phyloP scores from a whole-genome alignment of 2,888 invertebrate species.

The Philhelius pedissequus region DNA sequence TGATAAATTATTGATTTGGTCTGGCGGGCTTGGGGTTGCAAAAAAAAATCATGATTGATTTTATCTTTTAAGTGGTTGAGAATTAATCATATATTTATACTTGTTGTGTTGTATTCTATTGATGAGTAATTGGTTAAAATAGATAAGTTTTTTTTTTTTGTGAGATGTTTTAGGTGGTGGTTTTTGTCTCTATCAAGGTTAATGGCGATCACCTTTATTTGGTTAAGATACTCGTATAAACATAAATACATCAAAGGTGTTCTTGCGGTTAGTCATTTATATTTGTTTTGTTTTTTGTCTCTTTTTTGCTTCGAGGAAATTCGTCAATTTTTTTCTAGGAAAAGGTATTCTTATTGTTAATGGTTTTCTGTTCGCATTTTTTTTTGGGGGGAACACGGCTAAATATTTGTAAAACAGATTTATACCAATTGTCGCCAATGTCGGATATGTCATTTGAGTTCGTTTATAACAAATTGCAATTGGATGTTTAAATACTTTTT shows the following conservation, averaged over 20 bases:
- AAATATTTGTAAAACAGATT: too few species aligned
- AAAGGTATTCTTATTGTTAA: not conserved
- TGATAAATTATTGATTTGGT: constrained; percentile 21
- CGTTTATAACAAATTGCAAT: not conserved
- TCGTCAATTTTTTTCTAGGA: not conserved
- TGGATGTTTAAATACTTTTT: not conserved
- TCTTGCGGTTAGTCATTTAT: not conserved
- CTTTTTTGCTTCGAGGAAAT: not conserved
- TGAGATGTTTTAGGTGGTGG: not conserved
- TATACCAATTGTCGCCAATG: not conserved
- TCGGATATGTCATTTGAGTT: not conserved
- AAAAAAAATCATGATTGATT: not conserved
- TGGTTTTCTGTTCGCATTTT: not conserved
- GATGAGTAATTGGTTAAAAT: constrained; percentile 21
- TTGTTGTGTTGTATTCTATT: not conserved
- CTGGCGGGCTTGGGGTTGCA: not conserved
- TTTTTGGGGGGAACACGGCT: not conserved
- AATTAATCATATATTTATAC: not conserved
- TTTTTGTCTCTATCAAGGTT: constrained; percentile 3
- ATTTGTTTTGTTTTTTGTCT: not conserved
- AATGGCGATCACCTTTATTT: constrained; percentile 14
- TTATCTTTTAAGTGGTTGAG: constrained; percentile 23
- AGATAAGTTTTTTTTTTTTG: constrained; percentile 5
- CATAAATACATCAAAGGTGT: not conserved
- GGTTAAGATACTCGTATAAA: too few species aligned